Evolutionary conservation across 2,888 invertebrate genomes (phyloP), one percentile per base, ranked within the genome.

Genomic region (Ormia ochracea): DNA sequence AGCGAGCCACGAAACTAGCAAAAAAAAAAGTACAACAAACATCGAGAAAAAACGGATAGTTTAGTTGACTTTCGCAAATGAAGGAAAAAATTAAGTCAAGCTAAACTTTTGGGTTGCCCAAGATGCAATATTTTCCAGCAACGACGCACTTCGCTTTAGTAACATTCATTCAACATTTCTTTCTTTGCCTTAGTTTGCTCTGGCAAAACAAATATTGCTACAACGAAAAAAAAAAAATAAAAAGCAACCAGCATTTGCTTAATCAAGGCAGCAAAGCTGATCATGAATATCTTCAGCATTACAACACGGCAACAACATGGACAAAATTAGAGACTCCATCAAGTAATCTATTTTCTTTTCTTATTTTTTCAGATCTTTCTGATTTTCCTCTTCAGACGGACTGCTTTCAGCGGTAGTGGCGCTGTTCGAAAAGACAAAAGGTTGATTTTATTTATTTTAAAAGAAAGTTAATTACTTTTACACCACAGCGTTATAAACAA

Each of bases 381-480:
- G 23, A 45, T 59, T 68, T 69, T 56, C 14, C 19, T 76, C 14
- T 50, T 31, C 5, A 36, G 19, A 52, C 28, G 41, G 21, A 6
- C 4, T n/a, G 10, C n/a, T n/a, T n/a, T n/a, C n/a, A 41, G 21
- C 50, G 17, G 31, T 23, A 41, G n/a, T 69, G 23, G 19, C 7
- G 48, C 43, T 73, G 23, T 52, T 52, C 26, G 33, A 50, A 56
- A 58, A 72, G 52, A 73, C 66, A 78, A 73, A 78, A 78, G 72
- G 66, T 73, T 73, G 66, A 72, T 78, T 73, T 78, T 72, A 78
- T 78, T 78, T 78, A 59, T 61, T 68, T 68, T 78, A 72, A 78
- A 78, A 78, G 78, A 78, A 78, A 78, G 78, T 78, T 78, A 78
- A 78, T 78, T 78, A 78, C 65, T 77, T 77, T 78, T 65, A 65